phyloP scores from a whole-genome alignment of 1,140 invertebrate genomes.

The Eciton burchellii region DNA sequence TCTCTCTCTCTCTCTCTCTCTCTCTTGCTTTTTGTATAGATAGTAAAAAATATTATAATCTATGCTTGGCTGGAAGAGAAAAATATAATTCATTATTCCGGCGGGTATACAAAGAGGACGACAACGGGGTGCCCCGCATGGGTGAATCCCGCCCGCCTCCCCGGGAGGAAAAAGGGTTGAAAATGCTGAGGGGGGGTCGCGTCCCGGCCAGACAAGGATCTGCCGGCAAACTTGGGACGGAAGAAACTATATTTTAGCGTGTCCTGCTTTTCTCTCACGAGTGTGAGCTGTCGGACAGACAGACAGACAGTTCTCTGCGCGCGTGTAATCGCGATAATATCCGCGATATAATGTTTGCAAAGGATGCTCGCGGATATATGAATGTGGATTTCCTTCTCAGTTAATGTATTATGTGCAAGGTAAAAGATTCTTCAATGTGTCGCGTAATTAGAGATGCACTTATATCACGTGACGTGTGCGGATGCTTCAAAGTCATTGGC shows the following conservation, averaged over 20 bases:
- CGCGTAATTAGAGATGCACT: background rate
- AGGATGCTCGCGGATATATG: background rate
- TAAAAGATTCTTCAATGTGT: slow-evolving; percentile 23
- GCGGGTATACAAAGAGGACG: slow-evolving; percentile 79
- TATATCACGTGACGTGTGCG: no score
- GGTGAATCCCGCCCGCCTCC: slow-evolving; percentile 80
- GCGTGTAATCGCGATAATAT: background rate
- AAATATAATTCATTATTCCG: slow-evolving; percentile 85
- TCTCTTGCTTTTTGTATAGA: slow-evolving; percentile 80
- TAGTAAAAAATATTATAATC: slow-evolving; percentile 85
- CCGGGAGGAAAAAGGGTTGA: slow-evolving; percentile 78
- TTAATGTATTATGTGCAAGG: background rate
- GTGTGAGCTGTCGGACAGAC: background rate
- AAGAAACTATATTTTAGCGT: slow-evolving; percentile 65
- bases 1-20: slow-evolving; percentile 74
- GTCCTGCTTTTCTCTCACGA: slow-evolving; percentile 44
- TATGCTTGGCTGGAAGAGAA: slow-evolving; percentile 85
- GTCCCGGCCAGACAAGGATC: slow-evolving; percentile 36
- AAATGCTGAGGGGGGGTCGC: slow-evolving; percentile 60
- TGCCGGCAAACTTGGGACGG: slow-evolving; percentile 38
- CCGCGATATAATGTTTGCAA: background rate
- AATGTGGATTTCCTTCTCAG: background rate
- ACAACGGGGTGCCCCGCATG: slow-evolving; percentile 79
- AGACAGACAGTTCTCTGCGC: background rate
- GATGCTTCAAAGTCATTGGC: background rate